A percentile compares a stretch with the other conserved stretches of the same genome.
Conservation (phyloP, 2,888 invertebrate genomes). For the Leptopterna dolabrata region DNA sequence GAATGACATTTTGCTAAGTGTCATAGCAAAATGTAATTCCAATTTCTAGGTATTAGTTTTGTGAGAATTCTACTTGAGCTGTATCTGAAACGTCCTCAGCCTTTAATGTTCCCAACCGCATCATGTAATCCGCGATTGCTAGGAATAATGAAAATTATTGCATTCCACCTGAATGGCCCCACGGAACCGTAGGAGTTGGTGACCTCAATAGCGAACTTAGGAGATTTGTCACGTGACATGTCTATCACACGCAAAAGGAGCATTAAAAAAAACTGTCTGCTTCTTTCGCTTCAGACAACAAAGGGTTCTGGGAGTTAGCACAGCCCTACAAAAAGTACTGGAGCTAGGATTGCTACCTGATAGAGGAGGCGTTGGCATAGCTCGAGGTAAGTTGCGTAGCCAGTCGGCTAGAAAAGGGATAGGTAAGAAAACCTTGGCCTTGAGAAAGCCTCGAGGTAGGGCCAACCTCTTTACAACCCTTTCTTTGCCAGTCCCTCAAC, state of each 20-base stretch:
- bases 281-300: background rate
- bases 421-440: background rate
- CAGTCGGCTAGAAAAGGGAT: conserved; percentile 27
- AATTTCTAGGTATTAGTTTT: too few species aligned
- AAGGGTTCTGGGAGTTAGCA: background rate
- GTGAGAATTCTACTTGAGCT: too few species aligned
- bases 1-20: too few species aligned
- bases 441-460: conserved; percentile 14
- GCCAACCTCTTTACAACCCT: conserved; percentile 34
- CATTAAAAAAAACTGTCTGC: background rate
- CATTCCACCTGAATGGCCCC: too few species aligned
- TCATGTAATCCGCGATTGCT: too few species aligned
- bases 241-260: background rate
- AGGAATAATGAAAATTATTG: too few species aligned
- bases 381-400: conserved; percentile 37
- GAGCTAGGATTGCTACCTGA: background rate
- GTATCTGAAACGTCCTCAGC: too few species aligned
- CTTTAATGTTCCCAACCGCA: too few species aligned
- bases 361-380: background rate
- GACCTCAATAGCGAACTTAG: too few species aligned
- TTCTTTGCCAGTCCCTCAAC: conserved; percentile 29
- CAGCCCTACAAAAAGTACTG: background rate
- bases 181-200: too few species aligned
- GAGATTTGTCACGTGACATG: background rate
- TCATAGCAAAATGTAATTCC: too few species aligned